These are phyloP conservation scores for Pollenia amentaria DNA, from an alignment of 2,888 invertebrate species.

Conservation along the genomic window DNA sequence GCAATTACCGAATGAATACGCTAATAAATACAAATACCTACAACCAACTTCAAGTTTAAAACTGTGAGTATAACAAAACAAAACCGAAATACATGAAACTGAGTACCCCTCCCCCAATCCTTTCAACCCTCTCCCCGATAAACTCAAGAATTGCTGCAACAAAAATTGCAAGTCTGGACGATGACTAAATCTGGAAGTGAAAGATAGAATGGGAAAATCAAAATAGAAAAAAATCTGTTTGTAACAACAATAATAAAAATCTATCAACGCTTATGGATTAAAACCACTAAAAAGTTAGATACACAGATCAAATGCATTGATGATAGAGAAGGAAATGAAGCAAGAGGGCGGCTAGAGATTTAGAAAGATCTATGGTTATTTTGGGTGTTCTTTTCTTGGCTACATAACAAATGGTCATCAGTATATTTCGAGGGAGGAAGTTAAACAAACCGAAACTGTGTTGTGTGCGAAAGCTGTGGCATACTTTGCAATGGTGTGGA, in stretches of 20 bases:
- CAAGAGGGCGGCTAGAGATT: not conserved
- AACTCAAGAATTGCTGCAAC: too few relatives aligned
- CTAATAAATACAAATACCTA: too few relatives aligned
- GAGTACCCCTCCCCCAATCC: too few relatives aligned
- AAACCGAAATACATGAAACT: too few relatives aligned
- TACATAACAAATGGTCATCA: slow-evolving; percentile 4
- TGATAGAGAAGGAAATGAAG: not conserved
- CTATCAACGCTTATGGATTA: slow-evolving; percentile 68
- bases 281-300: slow-evolving; percentile 24
- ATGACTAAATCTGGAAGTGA: slow-evolving; percentile 60
- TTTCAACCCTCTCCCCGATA: too few relatives aligned
- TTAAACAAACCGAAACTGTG: slow-evolving; percentile 31
- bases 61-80: too few relatives aligned
- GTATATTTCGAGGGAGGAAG: slow-evolving; percentile 41
- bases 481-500: slow-evolving; percentile 64
- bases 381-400: slow-evolving; percentile 26
- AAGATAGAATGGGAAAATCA: slow-evolving; percentile 46
- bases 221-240: slow-evolving; percentile 17
- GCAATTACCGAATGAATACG: too few relatives aligned
- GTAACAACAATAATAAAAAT: slow-evolving; percentile 58
- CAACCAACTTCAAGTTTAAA: too few relatives aligned
- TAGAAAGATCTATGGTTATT: slow-evolving; percentile 6
- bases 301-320: not conserved
- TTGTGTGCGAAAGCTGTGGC: slow-evolving; percentile 72
- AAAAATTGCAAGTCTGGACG: too few relatives aligned